Evolutionary conservation across 2,113 vertebrate species (phyloP).

Genomic region (Eonycteris spelaea): DNA sequence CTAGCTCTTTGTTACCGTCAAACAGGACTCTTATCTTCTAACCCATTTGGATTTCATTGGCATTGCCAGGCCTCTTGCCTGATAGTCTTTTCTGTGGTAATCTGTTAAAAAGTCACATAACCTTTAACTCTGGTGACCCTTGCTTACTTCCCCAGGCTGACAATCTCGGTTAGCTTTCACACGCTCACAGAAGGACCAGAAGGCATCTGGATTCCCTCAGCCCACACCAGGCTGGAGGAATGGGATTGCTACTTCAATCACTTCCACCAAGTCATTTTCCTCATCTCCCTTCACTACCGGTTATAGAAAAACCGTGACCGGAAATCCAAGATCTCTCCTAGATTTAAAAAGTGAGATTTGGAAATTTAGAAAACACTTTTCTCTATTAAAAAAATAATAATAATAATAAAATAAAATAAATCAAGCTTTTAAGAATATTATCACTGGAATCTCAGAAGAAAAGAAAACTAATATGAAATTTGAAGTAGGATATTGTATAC

Average conservation of each 20-base stretch:
- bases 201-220: background rate
- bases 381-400: background rate
- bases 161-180: background rate
- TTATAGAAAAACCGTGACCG: background rate
- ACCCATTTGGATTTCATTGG: background rate
- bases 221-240: too few relatives aligned
- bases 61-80: background rate
- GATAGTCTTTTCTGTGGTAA: background rate
- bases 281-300: background rate
- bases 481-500: background rate
- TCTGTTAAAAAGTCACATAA: background rate
- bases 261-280: too few relatives aligned
- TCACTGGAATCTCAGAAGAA: background rate
- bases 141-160: background rate
- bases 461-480: background rate
- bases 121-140: background rate
- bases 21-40: background rate
- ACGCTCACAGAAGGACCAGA: background rate
- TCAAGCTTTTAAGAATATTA: background rate
- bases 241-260: background rate
- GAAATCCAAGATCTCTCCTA: background rate
- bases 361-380: background rate
- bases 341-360: background rate
- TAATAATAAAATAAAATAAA: background rate
- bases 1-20: background rate